Evolutionary conservation across 1,140 invertebrate species (phyloP), one percentile per base, ranked within the genome.

Genomic region (Trissolcus basalis): DNA sequence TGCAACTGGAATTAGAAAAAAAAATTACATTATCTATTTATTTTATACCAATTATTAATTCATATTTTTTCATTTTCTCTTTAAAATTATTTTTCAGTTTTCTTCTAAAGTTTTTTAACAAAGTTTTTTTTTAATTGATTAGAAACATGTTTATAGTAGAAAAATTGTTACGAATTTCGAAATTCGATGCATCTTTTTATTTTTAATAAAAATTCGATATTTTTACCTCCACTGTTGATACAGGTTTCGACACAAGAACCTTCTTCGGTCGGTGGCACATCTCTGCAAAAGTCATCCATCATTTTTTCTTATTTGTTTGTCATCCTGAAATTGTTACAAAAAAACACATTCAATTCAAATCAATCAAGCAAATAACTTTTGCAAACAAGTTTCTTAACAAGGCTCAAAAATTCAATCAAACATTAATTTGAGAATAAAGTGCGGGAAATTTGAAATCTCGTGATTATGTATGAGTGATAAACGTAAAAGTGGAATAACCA

Each of bases 251-350:
- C 19, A 27, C 63, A 82, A 13, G 83, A 85, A 35, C 72, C 78
- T 45, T 85, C 84, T 27, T 67, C 84, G 45, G 63, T 58, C 27
- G 45, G 39, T 12, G 5, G 13, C 1, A 0, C 33, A 41, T 87
- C 84, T 53, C 78, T 79, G 41, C 84, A 67, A 16, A 76, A 78
- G 81, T 83, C 78, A 19, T 85, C 84, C 13, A 81, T 80, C 81
- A 83, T 86, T 75, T 44, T 79, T 54, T 14, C 13, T 39, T 55
- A 39, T n/a, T 35, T 14, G 5, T 14, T 36, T 15, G n/a, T 36
- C 1, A 39, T 13, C 6, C 48, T 14, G 7, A 14, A 45, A 45
- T 12, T 45, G 12, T 8, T 44, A 11, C 12, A 44, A 44, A 45
- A 45, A 45, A 45, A 45, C 11, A 45, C 4, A 15, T 45, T 45